A percentile compares a stretch with the other conserved stretches of the same genome.
Conservation (phyloP, 2,797 vertebrate genomes). For the Crax fasciolata region DNA sequence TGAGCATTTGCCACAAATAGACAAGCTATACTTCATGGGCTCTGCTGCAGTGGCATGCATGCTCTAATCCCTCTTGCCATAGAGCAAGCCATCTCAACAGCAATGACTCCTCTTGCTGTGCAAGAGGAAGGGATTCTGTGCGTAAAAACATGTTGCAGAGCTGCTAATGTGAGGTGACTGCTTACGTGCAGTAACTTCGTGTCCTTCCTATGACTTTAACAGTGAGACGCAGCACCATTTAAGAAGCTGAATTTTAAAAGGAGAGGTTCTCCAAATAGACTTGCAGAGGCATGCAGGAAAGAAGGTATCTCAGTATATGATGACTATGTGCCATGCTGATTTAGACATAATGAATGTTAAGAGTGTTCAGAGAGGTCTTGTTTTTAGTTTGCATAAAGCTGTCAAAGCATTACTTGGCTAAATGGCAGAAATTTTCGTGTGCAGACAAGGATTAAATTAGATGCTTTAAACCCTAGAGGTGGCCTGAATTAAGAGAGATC, state of each 20-base stretch:
- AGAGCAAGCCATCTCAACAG: not conserved
- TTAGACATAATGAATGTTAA: not conserved
- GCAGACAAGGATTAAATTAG: slow-evolving; percentile 13
- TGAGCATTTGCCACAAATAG: not conserved
- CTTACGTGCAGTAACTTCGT: not conserved
- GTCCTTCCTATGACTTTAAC: not conserved
- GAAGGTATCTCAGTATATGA: not conserved
- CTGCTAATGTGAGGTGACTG: not conserved
- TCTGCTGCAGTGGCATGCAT: fast-evolving
- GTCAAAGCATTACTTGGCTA: not conserved
- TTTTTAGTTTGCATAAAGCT: not conserved
- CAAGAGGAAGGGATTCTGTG: not conserved
- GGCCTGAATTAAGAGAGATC: not conserved
- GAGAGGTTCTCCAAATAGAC: not conserved
- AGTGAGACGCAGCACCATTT: not conserved
- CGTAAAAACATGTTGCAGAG: not conserved
- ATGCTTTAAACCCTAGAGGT: not conserved
- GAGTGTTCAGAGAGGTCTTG: not conserved
- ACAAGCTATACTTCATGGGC: not conserved
- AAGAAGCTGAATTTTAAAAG: not conserved
- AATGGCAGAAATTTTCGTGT: slow-evolving; percentile 20
- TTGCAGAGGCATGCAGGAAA: not conserved
- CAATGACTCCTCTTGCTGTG: not conserved
- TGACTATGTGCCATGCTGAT: not conserved
- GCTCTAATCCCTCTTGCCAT: not conserved